Evolutionary conservation across 2,797 vertebrate species (phyloP).

Genomic region (Aphelocoma californica): DNA sequence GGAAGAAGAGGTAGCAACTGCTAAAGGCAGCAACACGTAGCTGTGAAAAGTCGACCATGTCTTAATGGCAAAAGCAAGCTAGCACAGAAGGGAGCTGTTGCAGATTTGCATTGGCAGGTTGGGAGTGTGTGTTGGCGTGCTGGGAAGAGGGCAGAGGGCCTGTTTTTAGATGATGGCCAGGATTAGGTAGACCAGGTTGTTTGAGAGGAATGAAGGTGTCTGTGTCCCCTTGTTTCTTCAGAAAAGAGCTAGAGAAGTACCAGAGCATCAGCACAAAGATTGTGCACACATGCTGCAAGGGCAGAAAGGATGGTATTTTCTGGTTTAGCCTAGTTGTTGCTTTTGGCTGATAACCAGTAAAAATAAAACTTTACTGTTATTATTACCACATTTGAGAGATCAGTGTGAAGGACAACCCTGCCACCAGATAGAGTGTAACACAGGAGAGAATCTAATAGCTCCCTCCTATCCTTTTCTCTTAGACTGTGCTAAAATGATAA

Average conservation of each 20-base stretch:
- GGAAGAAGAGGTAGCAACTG: background rate
- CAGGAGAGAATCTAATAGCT: background rate
- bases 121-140: background rate
- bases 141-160: background rate
- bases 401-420: conserved; percentile 5
- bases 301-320: background rate
- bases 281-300: background rate
- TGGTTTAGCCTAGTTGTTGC: background rate
- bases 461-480: conserved; percentile 6
- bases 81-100: background rate
- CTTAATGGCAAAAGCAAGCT: background rate
- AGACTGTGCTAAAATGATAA: background rate
- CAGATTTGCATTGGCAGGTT: background rate
- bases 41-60: background rate
- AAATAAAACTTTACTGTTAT: conserved; percentile 21
- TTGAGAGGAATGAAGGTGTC: background rate
- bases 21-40: background rate
- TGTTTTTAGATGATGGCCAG: background rate
- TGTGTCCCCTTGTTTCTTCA: background rate
- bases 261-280: background rate
- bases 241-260: background rate
- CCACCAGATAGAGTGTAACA: background rate
- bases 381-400: background rate
- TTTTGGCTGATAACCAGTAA: conserved; percentile 9
- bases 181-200: background rate